Percentiles rank a stretch among this genome's conserved stretches.
Evolutionary conservation across 2,113 vertebrate species (phyloP).

Genomic region (Eudyptes chrysolophus): DNA sequence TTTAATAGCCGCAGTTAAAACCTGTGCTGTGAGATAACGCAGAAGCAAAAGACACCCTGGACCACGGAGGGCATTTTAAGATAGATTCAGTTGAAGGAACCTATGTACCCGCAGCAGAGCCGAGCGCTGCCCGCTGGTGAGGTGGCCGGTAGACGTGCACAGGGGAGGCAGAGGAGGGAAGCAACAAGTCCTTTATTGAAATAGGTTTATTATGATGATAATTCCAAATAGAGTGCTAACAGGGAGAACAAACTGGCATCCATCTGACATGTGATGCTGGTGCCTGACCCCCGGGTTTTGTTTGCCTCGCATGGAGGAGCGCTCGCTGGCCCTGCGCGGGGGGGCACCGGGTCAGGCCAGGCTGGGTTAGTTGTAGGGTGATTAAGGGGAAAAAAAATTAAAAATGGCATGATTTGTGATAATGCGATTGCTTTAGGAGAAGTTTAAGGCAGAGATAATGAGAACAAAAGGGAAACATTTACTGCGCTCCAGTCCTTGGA

Average conservation of each 20-base stretch:
- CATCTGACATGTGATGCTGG: accelerated
- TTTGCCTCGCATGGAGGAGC: background rate
- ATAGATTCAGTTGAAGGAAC: background rate
- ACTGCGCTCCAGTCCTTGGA: background rate
- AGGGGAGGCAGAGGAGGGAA: background rate
- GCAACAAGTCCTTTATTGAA: no score
- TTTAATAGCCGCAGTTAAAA: background rate
- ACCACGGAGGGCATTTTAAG: background rate
- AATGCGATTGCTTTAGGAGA: background rate
- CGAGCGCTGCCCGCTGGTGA: accelerated
- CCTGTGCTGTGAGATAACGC: background rate
- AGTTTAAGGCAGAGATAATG: background rate
- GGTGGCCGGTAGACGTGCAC: accelerated
- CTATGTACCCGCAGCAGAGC: background rate
- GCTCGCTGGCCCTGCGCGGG: background rate
- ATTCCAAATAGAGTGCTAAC: background rate
- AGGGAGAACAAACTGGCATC: no score
- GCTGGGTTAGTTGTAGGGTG: background rate
- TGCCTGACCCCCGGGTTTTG: background rate
- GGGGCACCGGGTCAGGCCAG: background rate
- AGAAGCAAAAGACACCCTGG: background rate
- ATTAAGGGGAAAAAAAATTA: background rate
- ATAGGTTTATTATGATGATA: accelerated
- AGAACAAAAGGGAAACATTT: background rate
- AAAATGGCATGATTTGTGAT: background rate